Evolutionary conservation across 2,113 vertebrate species (phyloP).

Genomic region (Helogale parvula): DNA sequence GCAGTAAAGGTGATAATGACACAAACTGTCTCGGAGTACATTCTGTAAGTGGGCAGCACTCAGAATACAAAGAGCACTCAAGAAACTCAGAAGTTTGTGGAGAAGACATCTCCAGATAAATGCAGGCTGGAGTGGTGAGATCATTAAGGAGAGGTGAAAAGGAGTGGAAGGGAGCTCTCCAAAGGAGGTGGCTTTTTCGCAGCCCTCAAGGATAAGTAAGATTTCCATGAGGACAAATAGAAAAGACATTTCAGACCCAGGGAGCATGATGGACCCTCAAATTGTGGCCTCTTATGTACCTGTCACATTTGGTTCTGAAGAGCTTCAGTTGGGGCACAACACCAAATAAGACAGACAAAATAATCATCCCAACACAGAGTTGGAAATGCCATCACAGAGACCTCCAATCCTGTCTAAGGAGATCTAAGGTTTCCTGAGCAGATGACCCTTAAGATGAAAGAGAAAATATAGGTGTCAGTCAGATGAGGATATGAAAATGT

Average conservation of each 20-base stretch:
- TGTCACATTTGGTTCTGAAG: not conserved
- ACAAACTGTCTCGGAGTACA: too few species aligned
- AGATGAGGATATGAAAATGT: not conserved
- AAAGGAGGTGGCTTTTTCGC: not conserved
- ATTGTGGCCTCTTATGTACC: not conserved
- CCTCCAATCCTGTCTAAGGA: not conserved
- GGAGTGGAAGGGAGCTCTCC: too few species aligned
- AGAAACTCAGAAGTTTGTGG: not conserved
- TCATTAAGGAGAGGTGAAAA: not conserved
- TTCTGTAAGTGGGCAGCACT: not conserved
- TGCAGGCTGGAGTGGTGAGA: not conserved
- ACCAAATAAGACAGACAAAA: not conserved
- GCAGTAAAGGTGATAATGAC: not conserved
- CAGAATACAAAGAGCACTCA: not conserved
- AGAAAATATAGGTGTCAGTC: not conserved
- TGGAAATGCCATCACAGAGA: not conserved
- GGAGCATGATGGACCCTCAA: not conserved
- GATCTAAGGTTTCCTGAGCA: not conserved
- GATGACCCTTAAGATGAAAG: not conserved
- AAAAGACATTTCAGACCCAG: not conserved
- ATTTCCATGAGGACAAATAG: not conserved
- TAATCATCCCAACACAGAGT: not conserved
- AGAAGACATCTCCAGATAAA: not conserved
- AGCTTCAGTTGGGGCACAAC: not conserved
- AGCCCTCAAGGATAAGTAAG: not conserved